Base-by-base conservation (phyloP, 23 tunicate species). In the Phallusia fumigata region DNA sequence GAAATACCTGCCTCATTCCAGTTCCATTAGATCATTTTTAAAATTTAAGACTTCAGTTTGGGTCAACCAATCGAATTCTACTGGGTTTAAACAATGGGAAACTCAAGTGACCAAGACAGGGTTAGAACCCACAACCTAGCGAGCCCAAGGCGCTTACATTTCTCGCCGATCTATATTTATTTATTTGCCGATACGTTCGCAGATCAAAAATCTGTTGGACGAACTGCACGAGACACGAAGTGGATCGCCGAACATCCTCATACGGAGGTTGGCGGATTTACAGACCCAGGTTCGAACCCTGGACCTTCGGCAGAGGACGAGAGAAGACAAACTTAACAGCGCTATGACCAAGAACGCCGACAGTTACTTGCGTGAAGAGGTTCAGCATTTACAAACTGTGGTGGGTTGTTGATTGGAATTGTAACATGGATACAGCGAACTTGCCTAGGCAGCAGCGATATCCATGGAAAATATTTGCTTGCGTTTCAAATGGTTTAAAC, bases 191-290 rank as follows among this genome's bases (percentile, higher is more conserved):
- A 58, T 21, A 5, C 16, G 28, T 58, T 24, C 16, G 28, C 69
- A 85, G 88, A 69, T 85, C 18, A 81, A 64, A 22, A 78, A 47
- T 31, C 44, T 85, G 40, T 64, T 85, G 26, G 83, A 78, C 58
- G 88, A 85, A 35, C 79, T 85, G 30, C 88, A 85, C 40, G 88
- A 78, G 32, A 85, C 88, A 16, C 49, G 88, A 31, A 65, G 40
- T 10, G 78, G 76, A 21, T 85, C 88, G 0, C 88, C 88, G 24
- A 79, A 45, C 36, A 82, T 64, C 1, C 76, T 76, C 1, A 18
- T 85, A 28, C 83, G 88, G 15, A 81, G 77, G 26, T 58, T 85
- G 34, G 83, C 64, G 18, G 33, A 81, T 21, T 24, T 85, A 30
- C 88, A 85, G 30, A 32, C 88, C 21, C 83, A 79, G 45, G 65